Evolutionary conservation across 2,797 vertebrate species (phyloP).

Genomic region (Cottoperca gobio): DNA sequence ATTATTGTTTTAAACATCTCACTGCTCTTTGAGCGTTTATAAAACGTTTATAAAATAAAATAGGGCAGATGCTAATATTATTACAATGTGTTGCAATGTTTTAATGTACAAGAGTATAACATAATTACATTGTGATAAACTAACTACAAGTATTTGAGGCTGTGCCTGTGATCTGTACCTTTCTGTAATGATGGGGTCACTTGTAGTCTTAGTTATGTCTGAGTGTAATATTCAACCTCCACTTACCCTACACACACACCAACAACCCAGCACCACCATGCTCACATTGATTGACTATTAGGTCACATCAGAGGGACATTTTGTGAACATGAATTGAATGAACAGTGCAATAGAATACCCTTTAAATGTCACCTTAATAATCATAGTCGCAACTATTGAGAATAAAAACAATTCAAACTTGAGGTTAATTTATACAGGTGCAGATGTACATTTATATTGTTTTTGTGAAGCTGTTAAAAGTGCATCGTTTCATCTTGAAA

Average conservation of each 20-base stretch:
- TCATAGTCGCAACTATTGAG: neutral
- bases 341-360: neutral
- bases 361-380: neutral
- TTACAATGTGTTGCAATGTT: neutral
- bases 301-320: too few species aligned
- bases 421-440: neutral
- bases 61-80: neutral
- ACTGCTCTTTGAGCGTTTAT: neutral
- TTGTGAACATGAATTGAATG: too few species aligned
- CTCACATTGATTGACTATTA: too few species aligned
- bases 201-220: neutral
- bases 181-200: neutral
- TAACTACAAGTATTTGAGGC: neutral
- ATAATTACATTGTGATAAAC: neutral
- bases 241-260: neutral
- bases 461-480: neutral
- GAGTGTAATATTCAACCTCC: neutral
- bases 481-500: too few species aligned
- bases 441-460: neutral
- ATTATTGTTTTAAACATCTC: neutral
- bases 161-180: neutral
- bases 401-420: neutral
- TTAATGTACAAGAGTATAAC: neutral
- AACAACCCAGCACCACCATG: neutral
- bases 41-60: neutral